These are phyloP conservation scores for Tamandua tetradactyla DNA, from an alignment of 2,797 vertebrate species.

Conservation along the genomic window DNA sequence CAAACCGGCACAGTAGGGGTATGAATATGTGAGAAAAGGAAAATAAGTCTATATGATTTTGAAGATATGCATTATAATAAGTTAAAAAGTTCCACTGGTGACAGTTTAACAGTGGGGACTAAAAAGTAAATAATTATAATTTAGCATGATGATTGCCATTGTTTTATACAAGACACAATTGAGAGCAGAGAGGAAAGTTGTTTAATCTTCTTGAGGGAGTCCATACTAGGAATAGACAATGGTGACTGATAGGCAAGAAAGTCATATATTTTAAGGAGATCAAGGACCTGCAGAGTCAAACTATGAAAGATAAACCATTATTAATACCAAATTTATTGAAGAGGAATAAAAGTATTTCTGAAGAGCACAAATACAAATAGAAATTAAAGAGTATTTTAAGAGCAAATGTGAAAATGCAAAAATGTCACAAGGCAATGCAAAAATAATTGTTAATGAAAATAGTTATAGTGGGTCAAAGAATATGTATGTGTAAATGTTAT, in stretches of 20 bases:
- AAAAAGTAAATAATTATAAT: neutral
- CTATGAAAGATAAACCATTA: neutral
- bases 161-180: neutral
- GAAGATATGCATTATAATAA: neutral
- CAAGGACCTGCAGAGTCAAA: neutral
- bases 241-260: neutral
- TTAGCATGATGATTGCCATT: neutral
- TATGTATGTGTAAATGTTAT: neutral
- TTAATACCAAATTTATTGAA: slow-evolving; percentile 7
- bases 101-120: neutral
- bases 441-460: slow-evolving; percentile 52
- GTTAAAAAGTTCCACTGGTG: neutral
- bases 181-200: neutral
- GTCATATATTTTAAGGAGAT: neutral
- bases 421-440: neutral
- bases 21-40: neutral
- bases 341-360: neutral
- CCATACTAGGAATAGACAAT: neutral
- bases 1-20: too few relatives aligned
- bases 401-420: neutral
- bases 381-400: slow-evolving; percentile 29
- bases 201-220: neutral
- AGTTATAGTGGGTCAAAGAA: neutral
- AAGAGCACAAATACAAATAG: neutral
- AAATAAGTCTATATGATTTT: neutral